Conservation (phyloP, 2,888 invertebrate species). For the Tiliacea aurago region DNA sequence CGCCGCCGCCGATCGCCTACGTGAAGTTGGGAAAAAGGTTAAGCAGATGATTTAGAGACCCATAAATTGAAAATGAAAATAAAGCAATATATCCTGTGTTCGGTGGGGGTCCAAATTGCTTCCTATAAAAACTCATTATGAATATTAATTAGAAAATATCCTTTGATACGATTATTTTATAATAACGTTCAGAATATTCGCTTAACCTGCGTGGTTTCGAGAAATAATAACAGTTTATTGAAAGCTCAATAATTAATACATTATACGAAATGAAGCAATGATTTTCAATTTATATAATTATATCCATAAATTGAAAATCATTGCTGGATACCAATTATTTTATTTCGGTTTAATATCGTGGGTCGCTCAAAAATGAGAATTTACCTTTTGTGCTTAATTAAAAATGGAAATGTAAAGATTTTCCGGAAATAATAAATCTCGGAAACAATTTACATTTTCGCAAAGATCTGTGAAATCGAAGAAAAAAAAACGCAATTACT, state of each 20-base stretch:
- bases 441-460: slow-evolving; percentile 11
- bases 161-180: slow-evolving; percentile 50
- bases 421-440: not conserved
- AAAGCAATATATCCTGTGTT: slow-evolving; percentile 18
- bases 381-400: not conserved
- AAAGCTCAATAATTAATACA: slow-evolving; percentile 35
- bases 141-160: slow-evolving; percentile 63
- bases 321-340: not conserved
- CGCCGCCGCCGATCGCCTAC: no score
- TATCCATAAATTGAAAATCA: not conserved
- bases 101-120: slow-evolving; percentile 26
- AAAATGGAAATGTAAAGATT: not conserved
- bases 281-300: slow-evolving; percentile 26
- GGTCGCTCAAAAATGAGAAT: not conserved
- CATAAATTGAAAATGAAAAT: slow-evolving; percentile 36
- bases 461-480: slow-evolving; percentile 4
- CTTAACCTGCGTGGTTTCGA: slow-evolving; percentile 26
- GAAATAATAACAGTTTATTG: slow-evolving; percentile 50
- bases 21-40: no score
- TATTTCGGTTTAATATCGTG: not conserved
- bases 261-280: slow-evolving; percentile 12
- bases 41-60: slow-evolving; percentile 16
- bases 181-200: slow-evolving; percentile 30
- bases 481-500: slow-evolving; percentile 31
- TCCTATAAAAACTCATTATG: slow-evolving; percentile 54